Evolutionary conservation across 2,888 invertebrate genomes (phyloP).

Genomic region (Orthosia incerta): DNA sequence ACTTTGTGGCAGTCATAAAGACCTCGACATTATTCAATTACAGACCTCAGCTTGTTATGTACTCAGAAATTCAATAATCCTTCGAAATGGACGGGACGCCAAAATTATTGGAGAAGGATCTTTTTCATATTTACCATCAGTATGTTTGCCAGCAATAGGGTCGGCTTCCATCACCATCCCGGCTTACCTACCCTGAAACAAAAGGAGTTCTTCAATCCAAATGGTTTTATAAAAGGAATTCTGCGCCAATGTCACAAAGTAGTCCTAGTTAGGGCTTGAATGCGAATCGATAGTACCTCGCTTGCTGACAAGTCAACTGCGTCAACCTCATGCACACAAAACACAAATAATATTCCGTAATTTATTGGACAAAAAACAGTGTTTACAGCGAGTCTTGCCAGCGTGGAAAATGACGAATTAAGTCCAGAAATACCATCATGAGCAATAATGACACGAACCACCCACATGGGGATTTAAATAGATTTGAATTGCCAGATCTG

Average conservation of each 20-base stretch:
- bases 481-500: slow-evolving; percentile 57
- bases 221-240: slow-evolving; percentile 3
- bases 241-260: slow-evolving; percentile 13
- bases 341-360: slow-evolving; percentile 64
- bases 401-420: slow-evolving; percentile 78
- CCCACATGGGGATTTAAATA: slow-evolving; percentile 82
- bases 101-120: slow-evolving; percentile 10
- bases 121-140: slow-evolving; percentile 80
- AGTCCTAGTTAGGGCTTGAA: slow-evolving; percentile 32
- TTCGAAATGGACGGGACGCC: background rate
- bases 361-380: slow-evolving; percentile 66
- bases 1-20: slow-evolving; percentile 29
- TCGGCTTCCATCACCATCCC: slow-evolving; percentile 89
- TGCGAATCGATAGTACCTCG: slow-evolving; percentile 37
- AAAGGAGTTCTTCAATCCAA: slow-evolving; percentile 38
- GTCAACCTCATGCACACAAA: slow-evolving; percentile 56
- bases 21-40: slow-evolving; percentile 30
- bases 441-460: slow-evolving; percentile 76
- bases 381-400: slow-evolving; percentile 75
- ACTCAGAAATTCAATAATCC: slow-evolving; percentile 30
- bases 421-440: slow-evolving; percentile 74
- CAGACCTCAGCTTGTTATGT: slow-evolving; percentile 12
- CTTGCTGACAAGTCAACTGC: slow-evolving; percentile 68
- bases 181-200: slow-evolving; percentile 80
- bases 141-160: slow-evolving; percentile 83